Percentiles rank a stretch among this genome's conserved stretches.
Evolutionary conservation across 2,113 vertebrate species (phyloP).

Genomic region (Xiphorhynchus elegans): DNA sequence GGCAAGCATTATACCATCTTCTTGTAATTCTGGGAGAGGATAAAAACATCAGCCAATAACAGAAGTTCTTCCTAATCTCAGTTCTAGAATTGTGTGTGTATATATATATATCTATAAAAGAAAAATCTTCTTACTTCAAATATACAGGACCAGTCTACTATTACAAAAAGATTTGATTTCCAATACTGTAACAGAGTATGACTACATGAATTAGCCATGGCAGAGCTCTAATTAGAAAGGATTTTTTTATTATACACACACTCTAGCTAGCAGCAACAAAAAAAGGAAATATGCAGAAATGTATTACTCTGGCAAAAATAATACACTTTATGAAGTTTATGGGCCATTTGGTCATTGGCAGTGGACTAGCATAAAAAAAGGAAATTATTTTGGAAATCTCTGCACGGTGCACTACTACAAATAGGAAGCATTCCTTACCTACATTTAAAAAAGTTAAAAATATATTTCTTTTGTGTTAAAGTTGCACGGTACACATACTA

Average conservation of each 20-base stretch:
- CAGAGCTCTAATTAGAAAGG: neutral
- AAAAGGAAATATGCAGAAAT: neutral
- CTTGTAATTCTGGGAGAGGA: neutral
- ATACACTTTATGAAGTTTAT: neutral
- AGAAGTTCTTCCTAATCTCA: neutral
- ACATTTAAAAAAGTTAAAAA: neutral
- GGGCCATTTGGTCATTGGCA: neutral
- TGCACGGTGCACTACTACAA: neutral
- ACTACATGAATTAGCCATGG: neutral
- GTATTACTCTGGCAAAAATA: neutral
- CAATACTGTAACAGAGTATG: neutral
- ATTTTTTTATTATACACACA: neutral
- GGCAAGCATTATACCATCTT: neutral
- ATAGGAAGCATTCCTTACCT: neutral
- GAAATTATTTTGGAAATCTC: neutral
- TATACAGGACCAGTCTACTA: neutral
- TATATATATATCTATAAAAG: too few species aligned
- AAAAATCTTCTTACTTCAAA: neutral
- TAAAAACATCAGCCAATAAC: neutral
- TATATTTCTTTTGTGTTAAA: neutral
- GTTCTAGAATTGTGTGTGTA: neutral
- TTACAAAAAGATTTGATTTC: neutral
- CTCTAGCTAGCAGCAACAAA: neutral
- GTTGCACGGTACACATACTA: neutral
- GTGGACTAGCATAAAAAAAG: neutral